phyloP scores from a whole-genome alignment of 37 sponge, comb jelly and placozoan species.

The Aplysina aerophoba region DNA sequence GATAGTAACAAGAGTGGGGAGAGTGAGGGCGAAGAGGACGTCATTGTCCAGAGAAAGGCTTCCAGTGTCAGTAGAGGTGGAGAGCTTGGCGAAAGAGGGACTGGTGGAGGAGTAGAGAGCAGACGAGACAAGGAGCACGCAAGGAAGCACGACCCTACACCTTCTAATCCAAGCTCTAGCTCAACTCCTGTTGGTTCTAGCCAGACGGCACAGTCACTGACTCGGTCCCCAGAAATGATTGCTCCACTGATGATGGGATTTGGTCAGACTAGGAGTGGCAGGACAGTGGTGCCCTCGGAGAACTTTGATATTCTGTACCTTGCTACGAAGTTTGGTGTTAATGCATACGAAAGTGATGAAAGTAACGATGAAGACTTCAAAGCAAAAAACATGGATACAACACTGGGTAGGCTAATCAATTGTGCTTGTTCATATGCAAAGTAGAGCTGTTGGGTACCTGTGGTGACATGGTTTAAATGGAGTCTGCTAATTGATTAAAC shows the following conservation, averaged over 20 bases:
- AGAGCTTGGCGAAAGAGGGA: not conserved
- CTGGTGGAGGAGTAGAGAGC: not conserved
- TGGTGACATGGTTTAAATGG: not conserved
- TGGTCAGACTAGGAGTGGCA: constrained; percentile 24
- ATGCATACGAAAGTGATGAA: constrained; percentile 6
- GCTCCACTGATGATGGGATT: constrained; percentile 36
- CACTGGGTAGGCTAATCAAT: not conserved
- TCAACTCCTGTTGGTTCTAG: no score
- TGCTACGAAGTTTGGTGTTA: constrained; percentile 26
- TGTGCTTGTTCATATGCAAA: no score
- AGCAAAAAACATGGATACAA: not conserved
- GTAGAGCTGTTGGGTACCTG: not conserved
- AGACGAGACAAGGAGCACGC: no score
- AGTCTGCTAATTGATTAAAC: no score
- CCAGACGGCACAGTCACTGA: no score
- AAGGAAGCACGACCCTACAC: no score
- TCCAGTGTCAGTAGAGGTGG: not conserved
- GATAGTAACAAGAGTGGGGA: not conserved
- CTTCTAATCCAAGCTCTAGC: no score
- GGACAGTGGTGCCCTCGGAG: constrained; percentile 23
- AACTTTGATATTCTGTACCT: constrained; percentile 36
- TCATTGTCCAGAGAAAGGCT: not conserved
- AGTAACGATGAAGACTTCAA: constrained; percentile 26
- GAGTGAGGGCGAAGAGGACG: not conserved
- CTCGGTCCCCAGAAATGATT: constrained; percentile 6